Conservation (phyloP, 2,797 vertebrate species). For the Melanotaenia parkinsoni region DNA sequence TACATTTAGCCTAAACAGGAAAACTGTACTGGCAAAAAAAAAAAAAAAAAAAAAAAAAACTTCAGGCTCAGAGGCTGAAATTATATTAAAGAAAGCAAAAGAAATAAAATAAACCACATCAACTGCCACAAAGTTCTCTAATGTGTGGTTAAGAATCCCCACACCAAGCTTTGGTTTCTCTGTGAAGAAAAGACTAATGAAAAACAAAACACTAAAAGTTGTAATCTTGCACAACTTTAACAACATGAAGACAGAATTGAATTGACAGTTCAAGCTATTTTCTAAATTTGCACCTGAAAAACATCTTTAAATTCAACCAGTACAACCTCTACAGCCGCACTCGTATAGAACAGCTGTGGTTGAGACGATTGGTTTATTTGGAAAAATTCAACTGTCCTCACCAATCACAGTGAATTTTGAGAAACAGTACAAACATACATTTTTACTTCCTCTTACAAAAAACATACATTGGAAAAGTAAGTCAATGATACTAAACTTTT, state of each 20-base stretch:
- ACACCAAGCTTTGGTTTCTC: slow-evolving; percentile 45
- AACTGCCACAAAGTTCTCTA: slow-evolving; percentile 25
- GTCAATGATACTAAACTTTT: background rate
- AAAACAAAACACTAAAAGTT: slow-evolving; percentile 30
- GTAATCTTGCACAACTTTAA: slow-evolving; percentile 25
- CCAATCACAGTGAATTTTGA: background rate
- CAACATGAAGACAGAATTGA: background rate
- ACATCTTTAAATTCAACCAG: background rate
- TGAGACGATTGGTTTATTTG: too few relatives aligned
- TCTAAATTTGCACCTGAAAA: background rate
- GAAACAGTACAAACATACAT: too few relatives aligned
- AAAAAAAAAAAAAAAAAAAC: background rate
- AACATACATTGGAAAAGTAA: background rate
- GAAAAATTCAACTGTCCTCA: too few relatives aligned
- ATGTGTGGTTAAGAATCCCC: slow-evolving; percentile 38
- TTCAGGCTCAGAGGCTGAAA: background rate
- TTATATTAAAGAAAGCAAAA: slow-evolving; percentile 24
- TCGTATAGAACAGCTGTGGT: background rate
- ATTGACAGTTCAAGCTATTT: too few relatives aligned
- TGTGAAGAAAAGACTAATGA: slow-evolving; percentile 40
- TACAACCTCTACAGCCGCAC: background rate
- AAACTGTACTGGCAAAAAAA: slow-evolving; percentile 1
- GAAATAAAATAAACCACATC: slow-evolving; percentile 40
- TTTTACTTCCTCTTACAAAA: background rate
- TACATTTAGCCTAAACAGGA: slow-evolving; percentile 17